A percentile compares a stretch with the other conserved stretches of the same genome.
phyloP scores from a whole-genome alignment of 2,113 vertebrate species.

The Cisticola juncidis region DNA sequence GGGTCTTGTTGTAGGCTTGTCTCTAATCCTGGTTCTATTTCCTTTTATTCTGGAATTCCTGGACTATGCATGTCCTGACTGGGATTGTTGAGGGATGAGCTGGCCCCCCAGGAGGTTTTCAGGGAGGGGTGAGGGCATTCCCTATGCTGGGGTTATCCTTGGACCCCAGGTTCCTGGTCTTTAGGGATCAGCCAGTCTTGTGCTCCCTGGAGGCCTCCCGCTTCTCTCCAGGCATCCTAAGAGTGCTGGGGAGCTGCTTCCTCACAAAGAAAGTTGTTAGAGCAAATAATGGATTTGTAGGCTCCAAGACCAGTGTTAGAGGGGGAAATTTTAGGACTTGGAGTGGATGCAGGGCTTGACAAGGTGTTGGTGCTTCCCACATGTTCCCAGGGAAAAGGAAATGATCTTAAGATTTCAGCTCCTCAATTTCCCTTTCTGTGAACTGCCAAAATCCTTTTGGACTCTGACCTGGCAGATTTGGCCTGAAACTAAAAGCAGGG shows the following conservation, averaged over 20 bases:
- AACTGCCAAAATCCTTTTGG: neutral
- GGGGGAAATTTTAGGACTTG: neutral
- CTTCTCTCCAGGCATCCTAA: neutral
- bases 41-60: neutral
- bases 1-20: neutral
- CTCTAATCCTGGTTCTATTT: neutral
- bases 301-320: neutral
- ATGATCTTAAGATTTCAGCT: neutral
- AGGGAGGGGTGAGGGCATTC: fast-evolving
- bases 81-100: neutral
- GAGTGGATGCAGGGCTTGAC: neutral
- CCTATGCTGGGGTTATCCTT: neutral
- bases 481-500: neutral
- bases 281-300: neutral
- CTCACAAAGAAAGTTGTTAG: neutral
- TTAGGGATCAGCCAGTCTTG: fast-evolving
- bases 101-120: neutral
- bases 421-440: neutral
- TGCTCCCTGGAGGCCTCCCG: neutral
- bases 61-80: neutral
- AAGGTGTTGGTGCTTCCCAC: neutral
- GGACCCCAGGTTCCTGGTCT: neutral
- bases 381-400: neutral
- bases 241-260: neutral
- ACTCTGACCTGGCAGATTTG: neutral